Conservation (phyloP, 2,113 vertebrate genomes). For the Hippocampus comes region DNA sequence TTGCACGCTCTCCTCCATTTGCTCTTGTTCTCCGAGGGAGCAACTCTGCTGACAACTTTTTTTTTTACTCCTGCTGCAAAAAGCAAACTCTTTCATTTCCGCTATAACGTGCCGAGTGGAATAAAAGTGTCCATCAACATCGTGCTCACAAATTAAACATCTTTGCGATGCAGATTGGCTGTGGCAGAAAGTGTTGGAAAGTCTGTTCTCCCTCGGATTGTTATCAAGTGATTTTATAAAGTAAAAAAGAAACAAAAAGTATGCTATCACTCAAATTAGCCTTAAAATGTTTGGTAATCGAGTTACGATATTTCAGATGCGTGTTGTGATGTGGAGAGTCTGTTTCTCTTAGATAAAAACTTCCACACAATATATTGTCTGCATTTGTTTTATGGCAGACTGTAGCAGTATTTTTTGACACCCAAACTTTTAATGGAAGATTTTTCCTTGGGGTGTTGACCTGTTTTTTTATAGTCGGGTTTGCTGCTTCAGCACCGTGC, state of each 20-base stretch:
- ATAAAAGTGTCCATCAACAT: constrained; percentile 2
- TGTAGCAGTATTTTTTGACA: not conserved
- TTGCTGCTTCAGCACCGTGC: not conserved
- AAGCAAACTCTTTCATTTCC: constrained; percentile 5
- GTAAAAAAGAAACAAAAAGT: not conserved
- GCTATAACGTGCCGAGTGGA: not conserved
- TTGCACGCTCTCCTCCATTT: not conserved
- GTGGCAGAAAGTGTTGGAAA: not conserved
- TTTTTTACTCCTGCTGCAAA: constrained; percentile 3
- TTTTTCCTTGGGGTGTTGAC: not conserved
- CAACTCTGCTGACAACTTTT: constrained; percentile 6
- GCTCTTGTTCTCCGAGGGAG: constrained; percentile 10
- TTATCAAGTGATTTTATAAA: not conserved
- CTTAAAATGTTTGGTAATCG: not conserved
- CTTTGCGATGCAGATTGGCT: not conserved
- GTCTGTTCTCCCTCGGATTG: not conserved
- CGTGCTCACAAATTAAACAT: not conserved
- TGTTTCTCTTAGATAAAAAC: not conserved
- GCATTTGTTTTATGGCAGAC: not conserved
- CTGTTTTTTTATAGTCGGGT: not conserved
- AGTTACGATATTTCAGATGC: not conserved
- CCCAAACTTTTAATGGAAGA: not conserved
- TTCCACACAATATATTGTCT: not conserved
- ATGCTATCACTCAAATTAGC: too few relatives aligned
- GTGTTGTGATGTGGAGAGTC: not conserved